Evolutionary conservation across 2,797 vertebrate species (phyloP).

Genomic region (Capromys pilorides): DNA sequence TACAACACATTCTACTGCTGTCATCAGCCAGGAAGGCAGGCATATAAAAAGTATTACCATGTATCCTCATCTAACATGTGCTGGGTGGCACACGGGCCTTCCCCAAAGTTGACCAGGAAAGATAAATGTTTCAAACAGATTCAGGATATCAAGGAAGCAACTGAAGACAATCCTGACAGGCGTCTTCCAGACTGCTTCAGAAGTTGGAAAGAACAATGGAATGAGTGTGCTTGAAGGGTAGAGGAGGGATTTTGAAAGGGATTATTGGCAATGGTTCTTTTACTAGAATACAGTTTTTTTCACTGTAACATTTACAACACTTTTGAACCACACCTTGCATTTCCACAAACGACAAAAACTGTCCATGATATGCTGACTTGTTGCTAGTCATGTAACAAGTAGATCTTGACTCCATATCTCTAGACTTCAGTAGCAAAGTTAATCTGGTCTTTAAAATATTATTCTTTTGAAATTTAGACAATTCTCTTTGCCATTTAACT

Average conservation of each 20-base stretch:
- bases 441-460: constrained; percentile 35
- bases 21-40: not conserved
- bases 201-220: not conserved
- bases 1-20: not conserved
- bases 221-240: not conserved
- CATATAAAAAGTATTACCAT: not conserved
- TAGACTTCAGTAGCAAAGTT: constrained; percentile 28
- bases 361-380: not conserved
- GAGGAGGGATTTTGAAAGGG: not conserved
- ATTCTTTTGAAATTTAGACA: constrained; percentile 47
- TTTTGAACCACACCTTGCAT: not conserved
- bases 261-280: not conserved
- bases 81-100: not conserved
- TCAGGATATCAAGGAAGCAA: not conserved
- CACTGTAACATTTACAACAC: not conserved
- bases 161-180: not conserved
- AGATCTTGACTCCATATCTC: constrained; percentile 39
- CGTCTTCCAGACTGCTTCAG: not conserved
- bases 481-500: constrained; percentile 15
- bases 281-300: not conserved
- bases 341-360: not conserved
- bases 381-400: not conserved
- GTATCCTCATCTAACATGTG: not conserved
- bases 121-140: not conserved
- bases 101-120: not conserved